These are phyloP conservation scores for Fukomys damarensis DNA, from an alignment of 2,113 vertebrate genomes.

Conservation along the genomic window DNA sequence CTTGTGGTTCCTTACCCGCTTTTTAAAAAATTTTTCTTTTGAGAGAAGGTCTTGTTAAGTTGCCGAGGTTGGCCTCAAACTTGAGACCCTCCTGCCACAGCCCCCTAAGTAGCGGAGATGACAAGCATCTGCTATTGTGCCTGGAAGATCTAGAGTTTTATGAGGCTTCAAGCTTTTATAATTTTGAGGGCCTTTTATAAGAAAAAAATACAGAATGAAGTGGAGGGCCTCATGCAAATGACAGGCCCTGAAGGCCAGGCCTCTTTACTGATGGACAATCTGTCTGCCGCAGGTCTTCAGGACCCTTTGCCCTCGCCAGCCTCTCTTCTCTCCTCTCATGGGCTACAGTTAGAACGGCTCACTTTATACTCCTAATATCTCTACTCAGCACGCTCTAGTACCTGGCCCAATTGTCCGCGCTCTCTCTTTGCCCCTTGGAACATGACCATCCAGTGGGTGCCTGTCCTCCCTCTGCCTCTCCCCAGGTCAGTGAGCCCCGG, in stretches of 20 bases:
- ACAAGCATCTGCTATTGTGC: not conserved
- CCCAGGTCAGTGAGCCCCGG: too few species aligned
- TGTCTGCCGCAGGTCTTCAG: not conserved
- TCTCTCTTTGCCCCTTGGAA: not conserved
- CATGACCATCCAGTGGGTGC: not conserved
- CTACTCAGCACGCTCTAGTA: not conserved
- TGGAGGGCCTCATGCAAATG: not conserved
- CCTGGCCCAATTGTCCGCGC: not conserved
- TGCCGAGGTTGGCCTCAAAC: not conserved
- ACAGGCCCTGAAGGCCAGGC: not conserved
- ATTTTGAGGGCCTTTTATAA: not conserved
- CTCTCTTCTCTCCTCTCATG: not conserved
- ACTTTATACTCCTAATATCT: not conserved
- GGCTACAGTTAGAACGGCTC: not conserved
- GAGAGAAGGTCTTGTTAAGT: not conserved
- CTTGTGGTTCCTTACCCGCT: not conserved
- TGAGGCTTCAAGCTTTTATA: not conserved
- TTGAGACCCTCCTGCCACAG: not conserved
- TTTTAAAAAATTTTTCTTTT: not conserved
- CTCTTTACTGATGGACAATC: not conserved
- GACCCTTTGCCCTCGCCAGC: not conserved
- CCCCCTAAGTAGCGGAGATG: not conserved
- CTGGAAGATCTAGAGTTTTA: not conserved
- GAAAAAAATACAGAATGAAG: constrained; percentile 12
- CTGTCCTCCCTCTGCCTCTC: not conserved